Base-by-base conservation (phyloP, 2,113 vertebrate genomes). In the Zapus hudsonius region DNA sequence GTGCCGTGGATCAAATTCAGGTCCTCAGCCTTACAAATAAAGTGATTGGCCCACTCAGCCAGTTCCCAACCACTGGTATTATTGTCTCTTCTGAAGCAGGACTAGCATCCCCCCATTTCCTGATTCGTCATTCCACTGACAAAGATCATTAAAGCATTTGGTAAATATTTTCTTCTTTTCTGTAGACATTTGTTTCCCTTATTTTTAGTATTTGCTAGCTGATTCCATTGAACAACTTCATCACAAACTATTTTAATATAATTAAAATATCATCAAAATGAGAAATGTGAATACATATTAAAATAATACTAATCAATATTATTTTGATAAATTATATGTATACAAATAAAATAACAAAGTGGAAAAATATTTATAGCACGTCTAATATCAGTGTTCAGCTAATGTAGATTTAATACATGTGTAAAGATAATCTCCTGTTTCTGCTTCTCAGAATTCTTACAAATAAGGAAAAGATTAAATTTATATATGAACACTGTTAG, bases 91-190 rank as follows among this genome's bases (percentile, higher is more conserved):
- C 0, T 33, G 19, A 52, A 78, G n/a, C 3, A 44, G 69, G 57
- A 33, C 0, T 13, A 2, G 13, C 1, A n/a, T 66, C 79, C 4
- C 4, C 2, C 0, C 72, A 23, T 55, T 5, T 3, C 0, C 91
- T 4, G 22, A 78, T 76, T 72, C 57, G 12, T 19, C 12, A 63
- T 0, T 67, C 31, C 42, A 36, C 40, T 9, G 8, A 40, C 7
- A 8, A 22, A 80, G 2, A 52, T 25, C 47, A 8, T 47, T 47
- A 47, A 12, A 47, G 12, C 47, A 42, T 25, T 90, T 90, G 44
- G 2, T 82, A 79, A 66, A 12, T 76, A 55, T 90, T 85, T 1
- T 47, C 12, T 63, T 88, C 22, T 93, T 16, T 25, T 57, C 40
- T n/a, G 4, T 76, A 23, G 1, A 74, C 36, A 44, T 47, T 75